A percentile compares a stretch with the other conserved stretches of the same genome.
These are phyloP conservation scores for Acromyrmex heyeri DNA, from an alignment of 1,140 invertebrate genomes.

Conservation along the genomic window DNA sequence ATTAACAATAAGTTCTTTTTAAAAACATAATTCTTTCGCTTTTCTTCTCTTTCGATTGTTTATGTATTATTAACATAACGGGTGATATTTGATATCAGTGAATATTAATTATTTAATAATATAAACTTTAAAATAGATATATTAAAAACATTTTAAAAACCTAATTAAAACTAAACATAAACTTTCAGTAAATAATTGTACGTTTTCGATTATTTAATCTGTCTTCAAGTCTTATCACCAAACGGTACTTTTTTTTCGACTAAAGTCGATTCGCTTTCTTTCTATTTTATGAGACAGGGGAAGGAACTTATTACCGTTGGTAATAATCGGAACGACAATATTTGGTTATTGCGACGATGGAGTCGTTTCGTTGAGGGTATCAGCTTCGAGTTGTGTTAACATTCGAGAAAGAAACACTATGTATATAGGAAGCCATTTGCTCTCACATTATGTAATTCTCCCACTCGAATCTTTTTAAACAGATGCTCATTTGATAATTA, in stretches of 20 bases:
- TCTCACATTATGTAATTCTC: conserved; percentile 52
- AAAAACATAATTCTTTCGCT: background rate
- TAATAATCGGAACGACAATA: conserved; percentile 65
- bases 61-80: background rate
- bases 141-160: background rate
- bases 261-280: conserved; percentile 43
- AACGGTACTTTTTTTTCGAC: conserved; percentile 12
- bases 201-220: conserved; percentile 45
- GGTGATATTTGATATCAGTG: no score
- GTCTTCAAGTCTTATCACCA: conserved; percentile 39
- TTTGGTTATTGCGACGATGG: conserved; percentile 64
- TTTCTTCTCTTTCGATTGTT: background rate
- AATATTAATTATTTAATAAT: no score
- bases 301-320: conserved; percentile 59
- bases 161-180: background rate
- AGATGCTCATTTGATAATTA: conserved; percentile 48
- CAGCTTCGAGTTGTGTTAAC: conserved; percentile 62
- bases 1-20: background rate
- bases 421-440: conserved; percentile 56
- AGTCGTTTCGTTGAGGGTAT: conserved; percentile 60
- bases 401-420: conserved; percentile 58
- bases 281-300: conserved; percentile 55
- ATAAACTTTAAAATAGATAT: background rate
- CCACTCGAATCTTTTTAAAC: conserved; percentile 25
- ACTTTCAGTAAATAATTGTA: conserved; percentile 33